These are phyloP conservation scores for Tenthredo mesomela DNA, from an alignment of 2,888 invertebrate genomes.

Conservation along the genomic window DNA sequence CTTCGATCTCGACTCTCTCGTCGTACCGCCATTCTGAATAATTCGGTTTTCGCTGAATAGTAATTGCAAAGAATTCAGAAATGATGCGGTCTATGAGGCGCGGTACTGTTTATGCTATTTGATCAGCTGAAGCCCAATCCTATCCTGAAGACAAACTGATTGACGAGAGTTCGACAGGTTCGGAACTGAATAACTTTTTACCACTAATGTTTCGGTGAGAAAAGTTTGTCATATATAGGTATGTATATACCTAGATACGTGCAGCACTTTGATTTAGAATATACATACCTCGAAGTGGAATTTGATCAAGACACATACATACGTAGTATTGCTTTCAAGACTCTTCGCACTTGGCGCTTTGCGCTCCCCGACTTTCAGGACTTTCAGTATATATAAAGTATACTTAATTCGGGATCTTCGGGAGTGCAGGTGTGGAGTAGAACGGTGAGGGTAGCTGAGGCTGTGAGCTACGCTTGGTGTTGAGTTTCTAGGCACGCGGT, in stretches of 20 bases:
- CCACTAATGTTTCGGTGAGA: background rate
- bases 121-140: background rate
- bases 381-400: conserved; percentile 6
- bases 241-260: background rate
- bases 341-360: background rate
- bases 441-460: background rate
- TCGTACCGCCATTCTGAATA: background rate
- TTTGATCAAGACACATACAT: background rate
- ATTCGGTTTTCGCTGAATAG: conserved; percentile 1
- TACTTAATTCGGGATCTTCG: conserved; percentile 23
- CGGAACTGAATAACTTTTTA: background rate
- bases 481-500: conserved; percentile 75
- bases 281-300: conserved; percentile 23
- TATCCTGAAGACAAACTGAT: background rate
- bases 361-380: conserved; percentile 11
- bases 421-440: conserved; percentile 29
- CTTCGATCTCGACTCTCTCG: conserved; percentile 1
- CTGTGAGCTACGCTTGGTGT: conserved; percentile 53
- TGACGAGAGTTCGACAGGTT: background rate
- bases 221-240: background rate
- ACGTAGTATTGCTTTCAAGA: background rate
- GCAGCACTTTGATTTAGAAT: background rate
- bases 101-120: background rate
- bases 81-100: background rate
- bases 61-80: background rate